Evolutionary conservation across 2,113 vertebrate genomes (phyloP), one percentile per base, ranked within the genome.

Genomic region (Galbula dea): DNA sequence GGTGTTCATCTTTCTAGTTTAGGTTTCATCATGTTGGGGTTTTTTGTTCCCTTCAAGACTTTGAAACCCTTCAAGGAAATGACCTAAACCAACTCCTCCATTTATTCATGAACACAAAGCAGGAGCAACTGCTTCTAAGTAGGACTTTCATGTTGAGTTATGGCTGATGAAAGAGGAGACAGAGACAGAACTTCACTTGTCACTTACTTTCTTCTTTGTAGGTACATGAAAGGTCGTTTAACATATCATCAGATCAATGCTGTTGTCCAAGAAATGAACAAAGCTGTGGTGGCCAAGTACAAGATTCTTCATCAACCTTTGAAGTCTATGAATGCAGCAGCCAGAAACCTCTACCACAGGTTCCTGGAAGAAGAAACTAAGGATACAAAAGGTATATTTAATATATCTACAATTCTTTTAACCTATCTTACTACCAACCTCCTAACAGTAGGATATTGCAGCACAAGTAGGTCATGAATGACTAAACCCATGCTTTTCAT

Each of bases 361-460:
- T 99, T 98, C 88, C 96, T 98, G 55, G 97, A 98, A 17, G 97
- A 99, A 88, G 99, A 99, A 97, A 99, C 96, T 1, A 98, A 98
- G 83, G 97, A 98, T 3, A 99, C 98, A 0, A 99, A 98, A 98
- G 99, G 99, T 99, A 95, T 49, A n/a, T n/a, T n/a, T n/a, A n/a
- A n/a, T n/a, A n/a, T n/a, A n/a, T n/a, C n/a, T n/a, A n/a, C n/a
- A n/a, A n/a, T n/a, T n/a, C n/a, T n/a, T n/a, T n/a, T n/a, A n/a
- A n/a, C n/a, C n/a, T n/a, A n/a, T n/a, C n/a, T n/a, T n/a, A n/a
- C n/a, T 65, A 15, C 12, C 11, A 27, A 52, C 43, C 16, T 39
- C 0, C 0, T 12, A n/a, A 10, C 23, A 21, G 4, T 74, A 75
- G 46, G 29, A 8, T 78, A 9, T 84, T 62, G 37, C 22, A 23